Conservation (phyloP, 2,888 invertebrate species). For the Nycteola revayana region DNA sequence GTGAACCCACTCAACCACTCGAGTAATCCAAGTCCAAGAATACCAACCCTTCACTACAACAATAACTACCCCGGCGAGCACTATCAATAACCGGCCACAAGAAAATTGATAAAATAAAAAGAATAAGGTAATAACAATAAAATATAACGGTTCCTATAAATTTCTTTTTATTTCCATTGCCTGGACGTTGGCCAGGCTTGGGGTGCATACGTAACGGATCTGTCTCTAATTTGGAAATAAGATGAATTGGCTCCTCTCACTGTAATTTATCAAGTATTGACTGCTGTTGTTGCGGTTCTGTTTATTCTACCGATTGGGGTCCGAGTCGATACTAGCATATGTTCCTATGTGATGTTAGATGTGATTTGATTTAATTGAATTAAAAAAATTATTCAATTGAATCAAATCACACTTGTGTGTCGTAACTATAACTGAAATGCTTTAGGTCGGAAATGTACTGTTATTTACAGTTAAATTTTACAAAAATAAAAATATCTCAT, state of each 20-base stretch:
- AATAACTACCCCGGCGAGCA: conserved; percentile 24
- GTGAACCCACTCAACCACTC: conserved; percentile 9
- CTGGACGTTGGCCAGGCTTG: conserved; percentile 47
- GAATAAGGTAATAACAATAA: conserved; percentile 67
- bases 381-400: too few relatives aligned
- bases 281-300: conserved; percentile 44
- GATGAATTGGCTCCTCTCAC: conserved; percentile 52
- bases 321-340: conserved; percentile 10
- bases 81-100: conserved; percentile 36
- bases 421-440: too few relatives aligned
- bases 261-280: conserved; percentile 63
- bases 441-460: too few relatives aligned
- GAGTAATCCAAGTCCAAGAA: conserved; percentile 26
- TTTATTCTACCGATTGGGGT: conserved; percentile 33
- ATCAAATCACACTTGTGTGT: too few relatives aligned
- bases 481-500: too few relatives aligned
- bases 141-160: conserved; percentile 65
- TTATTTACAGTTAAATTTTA: too few relatives aligned
- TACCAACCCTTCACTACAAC: conserved; percentile 26
- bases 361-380: not conserved
- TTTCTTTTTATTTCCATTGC: conserved; percentile 55
- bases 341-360: not conserved
- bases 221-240: conserved; percentile 57
- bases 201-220: conserved; percentile 55
- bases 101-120: conserved; percentile 63